Conservation (phyloP, 2,888 invertebrate genomes). For the Caenorhabditis sp. region DNA sequence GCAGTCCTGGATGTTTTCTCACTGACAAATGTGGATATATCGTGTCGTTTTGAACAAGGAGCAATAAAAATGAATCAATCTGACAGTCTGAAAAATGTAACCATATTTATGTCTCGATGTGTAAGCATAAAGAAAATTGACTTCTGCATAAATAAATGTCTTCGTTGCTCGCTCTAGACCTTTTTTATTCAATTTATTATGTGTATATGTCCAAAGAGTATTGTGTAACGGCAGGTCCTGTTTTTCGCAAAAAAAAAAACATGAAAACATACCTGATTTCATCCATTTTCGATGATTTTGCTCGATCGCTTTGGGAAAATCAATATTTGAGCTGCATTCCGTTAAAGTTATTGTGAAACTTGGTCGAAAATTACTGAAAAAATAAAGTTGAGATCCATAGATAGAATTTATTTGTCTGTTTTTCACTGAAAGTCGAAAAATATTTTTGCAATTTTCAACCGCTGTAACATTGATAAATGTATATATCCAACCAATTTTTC, state of each 20-base stretch:
- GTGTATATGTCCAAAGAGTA: background rate
- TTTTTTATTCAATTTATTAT: slow-evolving; percentile 2
- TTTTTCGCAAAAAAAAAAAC: background rate
- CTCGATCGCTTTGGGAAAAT: background rate
- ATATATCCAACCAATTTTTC: background rate
- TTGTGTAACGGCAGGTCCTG: background rate
- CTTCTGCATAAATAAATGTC: slow-evolving; percentile 5
- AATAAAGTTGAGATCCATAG: too few species aligned
- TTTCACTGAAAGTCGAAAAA: background rate
- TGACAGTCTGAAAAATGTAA: slow-evolving; percentile 7
- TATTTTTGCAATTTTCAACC: background rate
- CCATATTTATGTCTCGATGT: background rate
- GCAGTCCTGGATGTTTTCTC: background rate
- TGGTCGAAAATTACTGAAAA: slow-evolving; percentile 10
- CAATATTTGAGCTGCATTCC: slow-evolving; percentile 2
- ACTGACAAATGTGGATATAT: background rate
- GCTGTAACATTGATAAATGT: background rate
- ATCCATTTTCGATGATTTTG: slow-evolving; percentile 5
- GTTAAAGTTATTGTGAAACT: slow-evolving; percentile 4
- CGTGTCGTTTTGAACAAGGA: slow-evolving; percentile 3
- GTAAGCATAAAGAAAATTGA: background rate
- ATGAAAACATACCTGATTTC: background rate
- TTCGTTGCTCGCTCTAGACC: slow-evolving; percentile 1
- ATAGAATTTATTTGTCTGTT: too few species aligned
- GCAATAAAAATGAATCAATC: slow-evolving; percentile 1